These are phyloP conservation scores for Argyra leucocephala DNA, from an alignment of 2,888 invertebrate genomes.

Conservation along the genomic window DNA sequence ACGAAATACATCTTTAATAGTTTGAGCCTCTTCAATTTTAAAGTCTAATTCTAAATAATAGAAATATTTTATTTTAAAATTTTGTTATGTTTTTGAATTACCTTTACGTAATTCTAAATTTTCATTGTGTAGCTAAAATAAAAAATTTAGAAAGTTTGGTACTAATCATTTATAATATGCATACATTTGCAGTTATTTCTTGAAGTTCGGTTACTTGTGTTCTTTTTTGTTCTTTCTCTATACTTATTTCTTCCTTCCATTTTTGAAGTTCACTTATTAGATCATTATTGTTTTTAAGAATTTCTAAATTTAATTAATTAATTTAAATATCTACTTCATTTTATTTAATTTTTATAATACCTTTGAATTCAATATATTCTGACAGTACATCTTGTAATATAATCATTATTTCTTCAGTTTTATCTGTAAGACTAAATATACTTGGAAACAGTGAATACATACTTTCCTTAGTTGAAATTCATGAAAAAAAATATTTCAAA, in stretches of 20 bases:
- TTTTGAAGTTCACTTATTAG: conserved; percentile 33
- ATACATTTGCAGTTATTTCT: conserved; percentile 29
- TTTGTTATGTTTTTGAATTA: conserved; percentile 10
- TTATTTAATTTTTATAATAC: no score
- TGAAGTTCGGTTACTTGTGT: conserved; percentile 28
- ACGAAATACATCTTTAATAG: conserved; percentile 29
- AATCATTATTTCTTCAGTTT: conserved; percentile 34
- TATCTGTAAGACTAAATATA: conserved; percentile 31
- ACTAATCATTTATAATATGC: neutral
- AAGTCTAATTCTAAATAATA: conserved; percentile 25
- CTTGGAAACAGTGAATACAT: conserved; percentile 40
- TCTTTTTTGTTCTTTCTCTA: conserved; percentile 28
- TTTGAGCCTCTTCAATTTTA: conserved; percentile 29
- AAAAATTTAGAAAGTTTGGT: neutral
- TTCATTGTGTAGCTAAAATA: conserved; percentile 29
- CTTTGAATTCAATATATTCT: conserved; percentile 34
- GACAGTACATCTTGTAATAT: conserved; percentile 35
- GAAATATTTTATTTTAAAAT: neutral
- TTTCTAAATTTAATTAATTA: conserved; percentile 25
- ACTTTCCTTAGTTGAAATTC: no score
- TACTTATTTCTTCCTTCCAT: conserved; percentile 32
- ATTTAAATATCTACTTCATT: no score
- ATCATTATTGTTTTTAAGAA: conserved; percentile 31
- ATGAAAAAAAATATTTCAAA: no score
- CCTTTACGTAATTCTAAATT: conserved; percentile 30